phyloP scores from a whole-genome alignment of 2,797 vertebrate genomes.

The Cyprinella venusta region DNA sequence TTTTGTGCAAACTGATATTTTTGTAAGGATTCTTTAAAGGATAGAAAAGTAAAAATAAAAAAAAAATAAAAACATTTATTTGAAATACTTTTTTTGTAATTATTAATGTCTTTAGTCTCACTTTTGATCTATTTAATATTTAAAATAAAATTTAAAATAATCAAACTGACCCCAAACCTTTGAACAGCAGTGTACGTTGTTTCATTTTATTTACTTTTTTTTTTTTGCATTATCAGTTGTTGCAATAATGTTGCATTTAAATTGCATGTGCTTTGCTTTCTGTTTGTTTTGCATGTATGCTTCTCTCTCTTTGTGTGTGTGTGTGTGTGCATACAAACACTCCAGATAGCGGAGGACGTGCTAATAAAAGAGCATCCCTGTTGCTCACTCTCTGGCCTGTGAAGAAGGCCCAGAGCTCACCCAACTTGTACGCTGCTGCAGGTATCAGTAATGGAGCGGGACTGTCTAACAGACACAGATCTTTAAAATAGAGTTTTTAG shows the following conservation, averaged over 20 bases:
- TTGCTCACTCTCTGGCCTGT: slow-evolving; percentile 92
- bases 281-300: slow-evolving; percentile 54
- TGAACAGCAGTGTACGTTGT: neutral
- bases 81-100: too few relatives aligned
- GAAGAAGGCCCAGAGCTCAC: slow-evolving; percentile 98
- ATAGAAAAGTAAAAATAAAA: neutral
- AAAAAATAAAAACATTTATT: neutral
- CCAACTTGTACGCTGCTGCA: slow-evolving; percentile 90
- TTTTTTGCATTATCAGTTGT: neutral
- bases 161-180: neutral
- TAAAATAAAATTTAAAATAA: neutral
- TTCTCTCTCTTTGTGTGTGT: slow-evolving; percentile 62
- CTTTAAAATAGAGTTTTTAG: neutral
- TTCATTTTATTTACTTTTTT: neutral
- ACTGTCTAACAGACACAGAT: slow-evolving; percentile 39
- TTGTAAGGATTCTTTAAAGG: neutral
- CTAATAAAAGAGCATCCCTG: slow-evolving; percentile 90
- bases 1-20: neutral
- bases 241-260: slow-evolving; percentile 22
- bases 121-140: neutral
- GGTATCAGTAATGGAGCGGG: slow-evolving; percentile 73
- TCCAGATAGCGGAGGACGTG: slow-evolving; percentile 95
- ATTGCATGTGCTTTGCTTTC: slow-evolving; percentile 83
- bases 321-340: slow-evolving; percentile 83
- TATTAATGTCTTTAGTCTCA: neutral